These are phyloP conservation scores for Zaprionus camerounensis DNA, from an alignment of 1,140 invertebrate genomes.

Conservation along the genomic window DNA sequence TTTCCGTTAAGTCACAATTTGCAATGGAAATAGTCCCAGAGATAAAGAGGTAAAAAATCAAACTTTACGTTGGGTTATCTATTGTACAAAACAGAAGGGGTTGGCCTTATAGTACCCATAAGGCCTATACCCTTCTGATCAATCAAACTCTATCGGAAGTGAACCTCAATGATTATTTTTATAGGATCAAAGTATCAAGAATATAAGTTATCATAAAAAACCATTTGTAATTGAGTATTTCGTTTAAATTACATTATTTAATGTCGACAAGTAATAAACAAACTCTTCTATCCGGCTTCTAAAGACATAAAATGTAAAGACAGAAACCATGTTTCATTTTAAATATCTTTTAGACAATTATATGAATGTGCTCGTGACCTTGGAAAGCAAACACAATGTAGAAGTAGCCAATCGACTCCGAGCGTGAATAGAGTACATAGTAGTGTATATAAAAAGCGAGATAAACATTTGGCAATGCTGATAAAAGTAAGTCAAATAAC, in stretches of 20 bases:
- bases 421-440: conserved; percentile 4
- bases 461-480: conserved; percentile 50
- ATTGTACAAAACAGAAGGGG: not conserved
- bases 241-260: conserved; percentile 14
- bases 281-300: not conserved
- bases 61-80: not conserved
- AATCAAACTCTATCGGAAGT: conserved; percentile 21
- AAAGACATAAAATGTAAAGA: not conserved
- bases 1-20: conserved; percentile 5
- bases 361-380: conserved; percentile 14
- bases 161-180: conserved; percentile 6
- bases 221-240: conserved; percentile 11
- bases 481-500: conserved; percentile 37
- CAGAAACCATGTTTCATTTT: not conserved
- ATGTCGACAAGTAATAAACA: conserved; percentile 11
- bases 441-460: conserved; percentile 28
- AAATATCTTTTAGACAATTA: not conserved
- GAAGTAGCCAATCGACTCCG: conserved; percentile 7
- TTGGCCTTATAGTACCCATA: not conserved
- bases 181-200: conserved; percentile 19
- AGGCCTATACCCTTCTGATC: not conserved
- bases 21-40: not conserved
- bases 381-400: conserved; percentile 24
- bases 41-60: conserved; percentile 16
- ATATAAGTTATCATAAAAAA: conserved; percentile 7